phyloP scores from a whole-genome alignment of 2,888 invertebrate species.

The Lamellibrachia columna region DNA sequence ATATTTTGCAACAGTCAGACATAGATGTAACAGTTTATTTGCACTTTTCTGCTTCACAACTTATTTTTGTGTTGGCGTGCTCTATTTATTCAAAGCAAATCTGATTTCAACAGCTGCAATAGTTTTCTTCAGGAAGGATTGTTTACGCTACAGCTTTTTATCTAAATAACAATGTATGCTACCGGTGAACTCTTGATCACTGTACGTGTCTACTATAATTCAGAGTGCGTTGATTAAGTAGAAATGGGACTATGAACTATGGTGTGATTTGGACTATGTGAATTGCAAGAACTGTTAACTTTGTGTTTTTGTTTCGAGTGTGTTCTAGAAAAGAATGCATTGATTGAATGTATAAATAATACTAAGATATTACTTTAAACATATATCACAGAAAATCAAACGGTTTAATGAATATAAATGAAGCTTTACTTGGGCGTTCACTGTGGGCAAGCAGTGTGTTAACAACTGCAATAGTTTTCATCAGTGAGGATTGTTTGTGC shows the following conservation, averaged over 20 bases:
- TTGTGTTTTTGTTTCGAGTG: not conserved
- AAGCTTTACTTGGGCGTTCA: too few species aligned
- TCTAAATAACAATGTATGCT: not conserved
- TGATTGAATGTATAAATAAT: not conserved
- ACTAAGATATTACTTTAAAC: not conserved
- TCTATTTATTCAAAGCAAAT: constrained; percentile 3
- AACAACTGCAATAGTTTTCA: not conserved
- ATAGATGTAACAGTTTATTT: not conserved
- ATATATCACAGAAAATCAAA: not conserved
- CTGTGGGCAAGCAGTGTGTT: not conserved
- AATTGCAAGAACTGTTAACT: not conserved
- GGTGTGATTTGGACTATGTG: not conserved
- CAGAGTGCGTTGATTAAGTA: not conserved
- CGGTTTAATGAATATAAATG: too few species aligned
- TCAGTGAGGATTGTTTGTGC: not conserved
- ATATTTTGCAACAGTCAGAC: not conserved
- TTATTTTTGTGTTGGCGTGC: not conserved
- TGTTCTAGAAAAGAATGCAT: not conserved
- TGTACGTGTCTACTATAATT: not conserved
- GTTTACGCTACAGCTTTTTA: not conserved
- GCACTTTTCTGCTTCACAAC: not conserved
- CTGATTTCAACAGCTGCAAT: not conserved
- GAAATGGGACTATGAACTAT: not conserved
- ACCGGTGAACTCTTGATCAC: not conserved
- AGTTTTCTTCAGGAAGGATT: not conserved